Conservation (phyloP, 2,113 vertebrate species). For the Scomber scombrus region DNA sequence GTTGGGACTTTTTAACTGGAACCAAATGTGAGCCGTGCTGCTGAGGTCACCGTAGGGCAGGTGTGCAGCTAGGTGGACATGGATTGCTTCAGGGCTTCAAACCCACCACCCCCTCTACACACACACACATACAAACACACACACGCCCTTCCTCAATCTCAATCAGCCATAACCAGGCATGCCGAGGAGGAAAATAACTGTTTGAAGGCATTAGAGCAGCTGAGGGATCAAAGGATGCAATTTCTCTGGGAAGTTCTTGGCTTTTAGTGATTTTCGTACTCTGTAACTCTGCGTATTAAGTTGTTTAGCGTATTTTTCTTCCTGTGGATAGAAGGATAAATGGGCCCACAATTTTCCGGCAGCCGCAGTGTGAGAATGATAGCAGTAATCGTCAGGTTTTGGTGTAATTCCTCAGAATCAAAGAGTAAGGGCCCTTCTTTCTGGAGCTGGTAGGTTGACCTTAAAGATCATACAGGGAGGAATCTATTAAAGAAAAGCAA, state of each 20-base stretch:
- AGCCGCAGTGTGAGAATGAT: conserved; percentile 17
- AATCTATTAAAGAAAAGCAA: not conserved
- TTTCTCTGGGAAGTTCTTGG: conserved; percentile 49
- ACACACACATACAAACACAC: not conserved
- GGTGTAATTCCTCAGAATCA: conserved; percentile 13
- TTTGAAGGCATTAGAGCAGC: conserved; percentile 62
- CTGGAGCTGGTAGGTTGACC: not conserved
- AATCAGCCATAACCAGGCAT: conserved; percentile 75
- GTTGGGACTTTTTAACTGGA: conserved; percentile 74
- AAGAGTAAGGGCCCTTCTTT: not conserved
- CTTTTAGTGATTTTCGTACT: conserved; percentile 22
- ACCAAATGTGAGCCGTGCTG: conserved; percentile 76
- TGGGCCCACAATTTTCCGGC: conserved; percentile 28
- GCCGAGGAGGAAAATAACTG: conserved; percentile 68
- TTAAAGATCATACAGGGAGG: not conserved
- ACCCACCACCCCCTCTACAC: not conserved
- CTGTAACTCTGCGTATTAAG: conserved; percentile 9
- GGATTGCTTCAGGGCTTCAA: conserved; percentile 58
- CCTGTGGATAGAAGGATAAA: conserved; percentile 32
- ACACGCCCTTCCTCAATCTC: conserved; percentile 47
- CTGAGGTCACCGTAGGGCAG: conserved; percentile 80
- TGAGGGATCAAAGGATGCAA: conserved; percentile 60
- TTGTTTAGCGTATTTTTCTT: conserved; percentile 32
- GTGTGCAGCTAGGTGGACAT: conserved; percentile 72
- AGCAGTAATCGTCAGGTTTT: conserved; percentile 9